Evolutionary conservation across 2,113 vertebrate species (phyloP).

Genomic region (Corvus hawaiiensis): DNA sequence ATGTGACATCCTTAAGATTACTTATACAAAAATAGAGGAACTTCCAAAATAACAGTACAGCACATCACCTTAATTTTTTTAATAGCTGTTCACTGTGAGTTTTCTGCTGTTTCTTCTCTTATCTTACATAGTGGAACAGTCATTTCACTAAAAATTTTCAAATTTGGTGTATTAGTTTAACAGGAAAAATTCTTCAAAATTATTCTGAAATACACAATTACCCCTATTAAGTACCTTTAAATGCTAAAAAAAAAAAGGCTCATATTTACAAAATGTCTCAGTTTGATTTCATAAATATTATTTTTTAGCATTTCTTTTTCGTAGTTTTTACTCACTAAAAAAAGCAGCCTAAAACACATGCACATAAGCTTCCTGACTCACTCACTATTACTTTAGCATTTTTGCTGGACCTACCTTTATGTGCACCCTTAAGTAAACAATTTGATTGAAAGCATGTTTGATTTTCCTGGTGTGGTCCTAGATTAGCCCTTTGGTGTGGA

Average conservation of each 20-base stretch:
- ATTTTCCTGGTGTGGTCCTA: not conserved
- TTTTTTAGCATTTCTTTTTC: not conserved
- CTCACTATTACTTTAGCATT: not conserved
- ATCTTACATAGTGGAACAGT: not conserved
- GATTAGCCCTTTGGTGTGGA: not conserved
- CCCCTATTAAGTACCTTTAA: not conserved
- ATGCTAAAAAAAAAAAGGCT: not conserved
- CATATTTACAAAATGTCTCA: not conserved
- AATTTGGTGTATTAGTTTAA: not conserved
- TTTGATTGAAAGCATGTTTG: not conserved
- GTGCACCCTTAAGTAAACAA: not conserved
- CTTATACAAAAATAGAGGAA: not conserved
- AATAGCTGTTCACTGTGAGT: not conserved
- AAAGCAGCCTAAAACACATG: not conserved
- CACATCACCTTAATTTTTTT: not conserved
- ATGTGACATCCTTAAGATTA: fast-evolving
- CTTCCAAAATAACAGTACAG: not conserved
- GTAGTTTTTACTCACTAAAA: not conserved
- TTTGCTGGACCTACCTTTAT: not conserved
- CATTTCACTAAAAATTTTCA: not conserved
- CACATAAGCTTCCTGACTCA: not conserved
- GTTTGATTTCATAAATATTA: not conserved
- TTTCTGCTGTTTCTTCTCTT: not conserved
- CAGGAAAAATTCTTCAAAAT: not conserved
- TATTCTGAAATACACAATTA: not conserved